A percentile compares a stretch with the other conserved stretches of the same genome.
Evolutionary conservation across 2,888 invertebrate genomes (phyloP).

Genomic region (Schrankia costaestrigalis): DNA sequence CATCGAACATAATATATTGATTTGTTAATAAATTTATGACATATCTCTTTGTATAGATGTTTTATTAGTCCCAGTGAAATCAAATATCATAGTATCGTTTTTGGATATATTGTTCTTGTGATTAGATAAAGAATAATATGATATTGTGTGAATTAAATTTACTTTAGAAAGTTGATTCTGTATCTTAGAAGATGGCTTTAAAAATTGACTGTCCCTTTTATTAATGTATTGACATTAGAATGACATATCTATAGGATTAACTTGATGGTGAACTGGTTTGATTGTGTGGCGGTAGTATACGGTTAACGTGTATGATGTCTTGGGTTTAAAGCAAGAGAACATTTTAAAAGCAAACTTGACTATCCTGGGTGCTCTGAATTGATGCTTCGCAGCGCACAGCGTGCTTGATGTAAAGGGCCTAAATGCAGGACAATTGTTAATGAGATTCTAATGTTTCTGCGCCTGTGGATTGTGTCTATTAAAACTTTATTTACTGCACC

Average conservation of each 20-base stretch:
- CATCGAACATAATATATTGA: constrained; percentile 62
- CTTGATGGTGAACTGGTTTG: too few relatives aligned
- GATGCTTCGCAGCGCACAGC: too few relatives aligned
- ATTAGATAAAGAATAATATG: constrained; percentile 46
- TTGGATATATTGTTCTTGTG: constrained; percentile 40
- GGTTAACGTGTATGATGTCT: too few relatives aligned
- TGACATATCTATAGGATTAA: constrained; percentile 21
- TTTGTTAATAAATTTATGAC: constrained; percentile 72
- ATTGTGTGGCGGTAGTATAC: too few relatives aligned
- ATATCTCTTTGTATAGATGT: constrained; percentile 41
- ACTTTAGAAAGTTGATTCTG: constrained; percentile 36
- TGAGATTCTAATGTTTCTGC: too few relatives aligned
- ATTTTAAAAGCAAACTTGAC: too few relatives aligned
- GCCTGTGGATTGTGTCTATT: too few relatives aligned
- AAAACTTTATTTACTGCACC: too few relatives aligned
- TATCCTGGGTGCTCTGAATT: too few relatives aligned
- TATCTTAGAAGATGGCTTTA: constrained; percentile 18
- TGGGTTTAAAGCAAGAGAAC: too few relatives aligned
- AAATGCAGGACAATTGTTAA: too few relatives aligned
- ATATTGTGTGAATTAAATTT: constrained; percentile 44
- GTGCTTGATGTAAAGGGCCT: too few relatives aligned
- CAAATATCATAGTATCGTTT: constrained; percentile 31
- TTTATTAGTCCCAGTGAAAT: constrained; percentile 54
- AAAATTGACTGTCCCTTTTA: constrained; percentile 27
- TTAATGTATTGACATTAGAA: constrained; percentile 19